Conservation (phyloP, 1,140 invertebrate species). For the Phocides pigmalion region DNA sequence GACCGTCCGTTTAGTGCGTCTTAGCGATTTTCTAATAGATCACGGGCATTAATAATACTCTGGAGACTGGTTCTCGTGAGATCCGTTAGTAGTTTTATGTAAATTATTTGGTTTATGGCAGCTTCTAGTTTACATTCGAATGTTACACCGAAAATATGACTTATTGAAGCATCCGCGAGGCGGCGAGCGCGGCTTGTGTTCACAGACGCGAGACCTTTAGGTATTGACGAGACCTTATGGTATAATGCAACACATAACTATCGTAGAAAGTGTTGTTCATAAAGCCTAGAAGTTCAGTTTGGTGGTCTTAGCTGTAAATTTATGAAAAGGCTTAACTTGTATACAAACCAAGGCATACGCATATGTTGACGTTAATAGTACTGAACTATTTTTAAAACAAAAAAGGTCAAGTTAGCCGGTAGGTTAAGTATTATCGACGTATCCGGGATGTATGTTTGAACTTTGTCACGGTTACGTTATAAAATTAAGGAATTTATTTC, state of each 20-base stretch:
- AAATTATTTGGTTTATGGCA: constrained; percentile 76
- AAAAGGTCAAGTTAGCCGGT: too few species aligned
- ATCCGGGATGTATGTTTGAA: neutral
- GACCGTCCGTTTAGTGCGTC: constrained; percentile 53
- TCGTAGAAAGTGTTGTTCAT: constrained; percentile 39
- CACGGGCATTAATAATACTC: constrained; percentile 79
- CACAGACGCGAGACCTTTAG: neutral
- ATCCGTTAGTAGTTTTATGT: constrained; percentile 82
- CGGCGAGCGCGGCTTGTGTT: constrained; percentile 29
- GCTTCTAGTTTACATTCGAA: constrained; percentile 75
- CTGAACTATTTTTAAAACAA: too few species aligned
- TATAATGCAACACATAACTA: neutral
- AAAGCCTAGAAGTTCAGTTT: too few species aligned
- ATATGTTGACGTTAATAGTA: neutral
- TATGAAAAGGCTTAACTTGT: neutral
- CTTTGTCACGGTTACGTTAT: neutral
- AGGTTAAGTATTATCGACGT: too few species aligned
- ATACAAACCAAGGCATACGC: neutral
- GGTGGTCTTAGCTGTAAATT: neutral
- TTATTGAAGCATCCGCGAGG: constrained; percentile 35
- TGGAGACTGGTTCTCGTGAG: constrained; percentile 72
- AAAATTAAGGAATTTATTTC: neutral
- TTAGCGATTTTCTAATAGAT: constrained; percentile 82
- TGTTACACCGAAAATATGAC: constrained; percentile 51
- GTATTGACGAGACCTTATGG: neutral